A percentile compares a stretch with the other conserved stretches of the same genome.
phyloP scores from a whole-genome alignment of 2,113 vertebrate species.

The Pituophis catenifer region DNA sequence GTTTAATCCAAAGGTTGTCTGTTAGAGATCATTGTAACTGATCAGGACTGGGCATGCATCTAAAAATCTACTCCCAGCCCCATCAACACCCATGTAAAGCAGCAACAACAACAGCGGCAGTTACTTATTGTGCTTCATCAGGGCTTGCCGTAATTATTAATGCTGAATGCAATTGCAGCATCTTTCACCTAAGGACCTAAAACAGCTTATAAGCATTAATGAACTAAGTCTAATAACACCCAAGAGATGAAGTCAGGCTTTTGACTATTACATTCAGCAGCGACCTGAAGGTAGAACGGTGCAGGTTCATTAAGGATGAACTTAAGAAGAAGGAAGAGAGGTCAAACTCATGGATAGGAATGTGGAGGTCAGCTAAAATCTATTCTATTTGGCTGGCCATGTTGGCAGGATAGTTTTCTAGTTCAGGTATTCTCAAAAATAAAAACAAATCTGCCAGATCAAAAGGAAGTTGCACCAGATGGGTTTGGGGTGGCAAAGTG shows the following conservation, averaged over 20 bases:
- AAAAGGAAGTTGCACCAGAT: not conserved
- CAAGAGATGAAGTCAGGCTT: constrained; percentile 27
- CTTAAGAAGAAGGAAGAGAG: not conserved
- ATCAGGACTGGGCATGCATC: not conserved
- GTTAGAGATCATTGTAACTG: not conserved
- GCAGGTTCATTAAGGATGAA: constrained; percentile 6
- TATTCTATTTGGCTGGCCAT: not conserved
- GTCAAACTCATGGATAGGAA: not conserved
- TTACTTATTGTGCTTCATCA: constrained; percentile 13
- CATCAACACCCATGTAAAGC: not conserved
- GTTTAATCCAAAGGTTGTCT: not conserved
- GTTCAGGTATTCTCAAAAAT: not conserved
- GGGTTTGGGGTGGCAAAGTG: not conserved
- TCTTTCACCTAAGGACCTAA: constrained; percentile 37
- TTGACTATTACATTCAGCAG: constrained; percentile 35
- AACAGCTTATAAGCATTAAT: constrained; percentile 46
- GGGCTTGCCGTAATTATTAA: constrained; percentile 27
- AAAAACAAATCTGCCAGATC: not conserved
- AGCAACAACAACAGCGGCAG: not conserved
- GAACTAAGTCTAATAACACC: constrained; percentile 45
- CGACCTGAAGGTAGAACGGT: constrained; percentile 3
- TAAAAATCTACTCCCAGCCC: not conserved
- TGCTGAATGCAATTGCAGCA: constrained; percentile 23
- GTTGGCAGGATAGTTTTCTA: not conserved
- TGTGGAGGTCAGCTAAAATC: not conserved